phyloP scores from a whole-genome alignment of 2,888 invertebrate species.

The Eulithis prunata region DNA sequence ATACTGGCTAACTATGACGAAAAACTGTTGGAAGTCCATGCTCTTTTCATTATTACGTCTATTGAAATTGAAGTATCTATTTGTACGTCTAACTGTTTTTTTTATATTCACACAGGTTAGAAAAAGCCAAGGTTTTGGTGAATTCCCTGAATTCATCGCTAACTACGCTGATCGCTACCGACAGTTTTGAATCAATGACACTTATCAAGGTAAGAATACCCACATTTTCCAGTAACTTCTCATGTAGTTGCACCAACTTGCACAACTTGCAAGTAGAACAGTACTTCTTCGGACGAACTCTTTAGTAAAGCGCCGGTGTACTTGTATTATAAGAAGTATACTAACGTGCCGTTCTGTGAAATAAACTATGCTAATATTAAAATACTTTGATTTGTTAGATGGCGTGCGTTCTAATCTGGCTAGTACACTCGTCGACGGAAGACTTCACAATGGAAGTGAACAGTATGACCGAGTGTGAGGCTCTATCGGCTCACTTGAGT shows the following conservation, averaged over 20 bases:
- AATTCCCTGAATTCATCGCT: constrained; percentile 88
- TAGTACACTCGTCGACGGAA: constrained; percentile 85
- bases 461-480: constrained; percentile 84
- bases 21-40: too few relatives aligned
- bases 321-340: too few relatives aligned
- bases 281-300: too few relatives aligned
- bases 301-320: too few relatives aligned
- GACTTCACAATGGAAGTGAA: constrained; percentile 68
- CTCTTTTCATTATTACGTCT: too few relatives aligned
- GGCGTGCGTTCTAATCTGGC: constrained; percentile 90
- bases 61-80: too few relatives aligned
- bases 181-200: constrained; percentile 90
- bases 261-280: too few relatives aligned
- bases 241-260: too few relatives aligned
- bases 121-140: constrained; percentile 85
- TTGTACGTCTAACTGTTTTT: not conserved
- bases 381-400: constrained; percentile 75
- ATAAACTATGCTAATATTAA: too few relatives aligned
- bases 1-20: too few relatives aligned
- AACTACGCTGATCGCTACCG: constrained; percentile 90
- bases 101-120: constrained; percentile 64
- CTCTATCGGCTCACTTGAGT: constrained; percentile 82
- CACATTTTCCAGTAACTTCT: not conserved
- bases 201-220: constrained; percentile 84
- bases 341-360: too few relatives aligned